These are phyloP conservation scores for Alentia gelatinosa DNA, from an alignment of 2,888 invertebrate genomes.

Conservation along the genomic window DNA sequence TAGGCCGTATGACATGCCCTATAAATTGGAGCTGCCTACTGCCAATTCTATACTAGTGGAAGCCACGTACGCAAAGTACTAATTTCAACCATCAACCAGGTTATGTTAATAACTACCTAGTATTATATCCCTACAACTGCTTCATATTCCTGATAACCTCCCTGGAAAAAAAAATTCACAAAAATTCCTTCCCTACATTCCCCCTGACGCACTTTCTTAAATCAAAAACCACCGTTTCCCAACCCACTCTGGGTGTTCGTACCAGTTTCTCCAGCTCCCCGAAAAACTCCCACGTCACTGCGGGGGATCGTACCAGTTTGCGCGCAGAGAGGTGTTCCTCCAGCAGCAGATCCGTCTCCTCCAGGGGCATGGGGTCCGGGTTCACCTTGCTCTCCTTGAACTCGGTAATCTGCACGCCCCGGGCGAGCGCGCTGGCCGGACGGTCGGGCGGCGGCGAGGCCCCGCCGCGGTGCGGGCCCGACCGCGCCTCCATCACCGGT, in stretches of 20 bases:
- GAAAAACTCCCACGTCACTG: constrained; percentile 46
- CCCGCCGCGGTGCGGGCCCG: neutral
- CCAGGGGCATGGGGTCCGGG: constrained; percentile 78
- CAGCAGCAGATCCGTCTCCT: constrained; percentile 78
- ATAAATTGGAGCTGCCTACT: too few relatives aligned
- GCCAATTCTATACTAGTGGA: too few relatives aligned
- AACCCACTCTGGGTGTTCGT: constrained; percentile 44
- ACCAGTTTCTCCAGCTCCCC: constrained; percentile 52
- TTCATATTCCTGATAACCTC: too few relatives aligned
- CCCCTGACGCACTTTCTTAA: too few relatives aligned
- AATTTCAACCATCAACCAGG: too few relatives aligned
- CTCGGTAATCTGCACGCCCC: constrained; percentile 80
- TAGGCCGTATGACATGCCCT: too few relatives aligned
- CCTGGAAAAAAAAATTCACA: too few relatives aligned
- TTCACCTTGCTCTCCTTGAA: constrained; percentile 76
- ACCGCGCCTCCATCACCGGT: neutral
- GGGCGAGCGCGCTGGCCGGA: constrained; percentile 75
- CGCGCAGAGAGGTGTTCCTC: constrained; percentile 80
- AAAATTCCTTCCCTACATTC: neutral
- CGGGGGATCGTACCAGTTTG: constrained; percentile 74
- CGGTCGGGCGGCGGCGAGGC: constrained; percentile 79
- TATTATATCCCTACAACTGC: too few relatives aligned
- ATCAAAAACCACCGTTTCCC: constrained; percentile 3
- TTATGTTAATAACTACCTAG: too few relatives aligned
- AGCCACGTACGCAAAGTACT: too few relatives aligned